Evolutionary conservation across 2,888 invertebrate species (phyloP).

Genomic region (Rhopalosiphum nymphaeae): DNA sequence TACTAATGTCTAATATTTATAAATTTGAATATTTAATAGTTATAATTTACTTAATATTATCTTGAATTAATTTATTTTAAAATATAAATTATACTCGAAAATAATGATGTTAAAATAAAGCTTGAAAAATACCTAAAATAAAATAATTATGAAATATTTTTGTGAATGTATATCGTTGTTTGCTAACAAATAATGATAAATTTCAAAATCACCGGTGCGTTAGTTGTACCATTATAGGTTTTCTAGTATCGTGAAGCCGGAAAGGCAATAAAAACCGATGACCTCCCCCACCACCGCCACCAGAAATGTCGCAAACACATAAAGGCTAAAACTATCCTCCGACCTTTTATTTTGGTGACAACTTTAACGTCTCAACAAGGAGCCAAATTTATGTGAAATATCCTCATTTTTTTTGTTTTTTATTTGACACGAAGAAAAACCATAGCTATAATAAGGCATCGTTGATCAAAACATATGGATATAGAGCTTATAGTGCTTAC

Average conservation of each 20-base stretch:
- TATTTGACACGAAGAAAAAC: background rate
- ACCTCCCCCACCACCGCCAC: background rate
- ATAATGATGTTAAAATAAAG: background rate
- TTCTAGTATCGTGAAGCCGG: conserved; percentile 16
- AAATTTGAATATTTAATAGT: background rate
- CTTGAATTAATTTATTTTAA: background rate
- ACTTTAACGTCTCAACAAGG: background rate
- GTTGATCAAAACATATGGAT: conserved; percentile 7
- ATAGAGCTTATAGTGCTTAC: background rate
- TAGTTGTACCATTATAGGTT: conserved; percentile 14
- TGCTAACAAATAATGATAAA: conserved; percentile 37
- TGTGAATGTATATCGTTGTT: background rate
- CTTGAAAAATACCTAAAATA: background rate
- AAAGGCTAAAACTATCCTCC: conserved; percentile 2
- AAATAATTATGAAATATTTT: background rate
- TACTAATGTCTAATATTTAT: background rate
- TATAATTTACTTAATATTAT: background rate
- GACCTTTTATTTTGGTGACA: conserved; percentile 10
- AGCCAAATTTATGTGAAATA: conserved; percentile 35
- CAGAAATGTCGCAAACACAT: conserved; percentile 29
- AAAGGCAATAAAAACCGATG: conserved; percentile 60
- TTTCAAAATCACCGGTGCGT: background rate
- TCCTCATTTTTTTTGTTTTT: conserved; percentile 43
- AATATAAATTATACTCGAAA: background rate
- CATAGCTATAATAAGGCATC: background rate